phyloP scores from a whole-genome alignment of 2,888 invertebrate species.

The Pelosia muscerda region DNA sequence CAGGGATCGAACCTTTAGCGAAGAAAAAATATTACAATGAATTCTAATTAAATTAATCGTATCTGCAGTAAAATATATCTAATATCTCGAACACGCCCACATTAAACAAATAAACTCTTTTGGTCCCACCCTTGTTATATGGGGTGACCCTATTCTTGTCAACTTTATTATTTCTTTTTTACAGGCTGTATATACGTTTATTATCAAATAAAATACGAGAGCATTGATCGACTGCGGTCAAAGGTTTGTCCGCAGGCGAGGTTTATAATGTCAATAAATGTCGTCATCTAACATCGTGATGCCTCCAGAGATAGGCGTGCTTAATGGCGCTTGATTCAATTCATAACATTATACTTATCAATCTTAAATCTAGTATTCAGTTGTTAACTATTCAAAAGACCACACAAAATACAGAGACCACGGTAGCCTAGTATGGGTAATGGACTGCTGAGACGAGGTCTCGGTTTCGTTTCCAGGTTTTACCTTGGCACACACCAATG shows the following conservation, averaged over 20 bases:
- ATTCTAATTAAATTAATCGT: background rate
- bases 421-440: no score
- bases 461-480: no score
- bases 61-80: background rate
- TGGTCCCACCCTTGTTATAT: background rate
- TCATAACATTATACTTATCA: background rate
- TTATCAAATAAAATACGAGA: background rate
- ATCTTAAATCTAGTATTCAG: background rate
- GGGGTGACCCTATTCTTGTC: background rate
- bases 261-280: background rate
- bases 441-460: no score
- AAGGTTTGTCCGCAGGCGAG: slow-evolving; percentile 4
- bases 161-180: background rate
- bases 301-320: no score
- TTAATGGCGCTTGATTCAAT: background rate
- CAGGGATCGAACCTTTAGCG: no score
- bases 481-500: no score
- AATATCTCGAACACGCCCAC: background rate
- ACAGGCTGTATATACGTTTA: background rate
- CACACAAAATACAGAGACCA: no score
- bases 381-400: background rate
- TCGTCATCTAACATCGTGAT: no score
- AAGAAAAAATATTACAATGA: background rate
- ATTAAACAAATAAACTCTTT: background rate
- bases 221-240: background rate